Percentiles rank a stretch among this genome's conserved stretches.
Evolutionary conservation across 2,113 vertebrate species (phyloP).

Genomic region (Nothoprocta pentlandii): DNA sequence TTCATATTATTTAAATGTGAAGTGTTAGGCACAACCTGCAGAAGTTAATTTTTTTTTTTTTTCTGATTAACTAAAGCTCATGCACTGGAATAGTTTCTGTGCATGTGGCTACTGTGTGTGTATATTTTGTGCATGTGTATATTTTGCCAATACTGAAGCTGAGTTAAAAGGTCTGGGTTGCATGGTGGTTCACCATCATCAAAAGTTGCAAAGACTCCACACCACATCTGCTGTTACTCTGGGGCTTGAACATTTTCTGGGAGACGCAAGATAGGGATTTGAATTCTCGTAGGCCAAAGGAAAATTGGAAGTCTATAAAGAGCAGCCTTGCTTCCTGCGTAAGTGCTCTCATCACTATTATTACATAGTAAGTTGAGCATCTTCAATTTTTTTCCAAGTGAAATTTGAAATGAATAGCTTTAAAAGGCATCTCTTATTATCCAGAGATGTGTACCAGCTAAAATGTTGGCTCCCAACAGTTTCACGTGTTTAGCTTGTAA

Average conservation of each 20-base stretch:
- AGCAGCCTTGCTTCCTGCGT: background rate
- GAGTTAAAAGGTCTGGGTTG: background rate
- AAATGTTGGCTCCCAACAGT: background rate
- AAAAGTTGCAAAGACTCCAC: background rate
- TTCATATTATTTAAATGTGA: background rate
- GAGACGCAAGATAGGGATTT: background rate
- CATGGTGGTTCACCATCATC: background rate
- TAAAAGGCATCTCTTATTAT: background rate
- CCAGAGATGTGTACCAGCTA: background rate
- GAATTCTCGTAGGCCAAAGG: background rate
- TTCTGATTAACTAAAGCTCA: background rate
- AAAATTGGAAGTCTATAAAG: background rate
- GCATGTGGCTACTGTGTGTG: background rate
- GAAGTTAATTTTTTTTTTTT: background rate
- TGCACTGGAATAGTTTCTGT: background rate
- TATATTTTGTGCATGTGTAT: too few relatives aligned
- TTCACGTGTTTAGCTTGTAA: background rate
- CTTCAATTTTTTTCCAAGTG: conserved; percentile 11
- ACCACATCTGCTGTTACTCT: background rate
- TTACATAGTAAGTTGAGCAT: background rate
- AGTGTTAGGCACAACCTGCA: background rate
- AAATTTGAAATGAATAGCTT: background rate
- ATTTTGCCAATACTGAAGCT: background rate
- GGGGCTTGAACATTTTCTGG: background rate
- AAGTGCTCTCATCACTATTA: background rate